phyloP scores from a whole-genome alignment of 2,113 vertebrate species.

The Triplophysa dalaica region DNA sequence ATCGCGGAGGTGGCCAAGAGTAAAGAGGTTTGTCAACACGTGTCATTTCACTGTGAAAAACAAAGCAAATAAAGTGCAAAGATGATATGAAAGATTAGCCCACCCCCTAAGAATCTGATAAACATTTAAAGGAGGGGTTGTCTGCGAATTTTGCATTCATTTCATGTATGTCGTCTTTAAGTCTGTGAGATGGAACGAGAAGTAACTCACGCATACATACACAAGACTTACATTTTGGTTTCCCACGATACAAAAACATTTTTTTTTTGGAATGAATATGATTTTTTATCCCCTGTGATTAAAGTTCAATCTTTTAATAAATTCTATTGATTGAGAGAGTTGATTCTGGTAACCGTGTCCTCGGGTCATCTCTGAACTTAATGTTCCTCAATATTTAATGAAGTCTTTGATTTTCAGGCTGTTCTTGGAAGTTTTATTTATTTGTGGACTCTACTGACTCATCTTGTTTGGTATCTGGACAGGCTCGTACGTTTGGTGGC shows the following conservation, averaged over 20 bases:
- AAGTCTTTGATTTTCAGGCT: conserved; percentile 30
- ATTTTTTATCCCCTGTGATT: not conserved
- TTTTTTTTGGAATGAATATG: not conserved
- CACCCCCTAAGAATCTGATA: too few relatives aligned
- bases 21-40: conserved; percentile 82
- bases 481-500: conserved; percentile 92
- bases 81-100: not conserved
- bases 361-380: conserved; percentile 16
- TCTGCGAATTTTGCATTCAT: too few relatives aligned
- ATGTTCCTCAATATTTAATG: conserved; percentile 25
- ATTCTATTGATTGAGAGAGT: too few relatives aligned
- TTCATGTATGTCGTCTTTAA: not conserved
- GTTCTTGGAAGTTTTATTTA: conserved; percentile 13
- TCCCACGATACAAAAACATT: not conserved
- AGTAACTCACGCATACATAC: not conserved
- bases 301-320: not conserved
- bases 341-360: conserved; percentile 7
- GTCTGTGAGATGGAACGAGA: not conserved
- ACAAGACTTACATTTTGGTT: not conserved
- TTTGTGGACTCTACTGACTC: not conserved
- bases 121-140: not conserved
- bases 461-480: not conserved
- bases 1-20: conserved; percentile 96
- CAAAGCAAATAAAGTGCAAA: not conserved
- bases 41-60: not conserved